Evolutionary conservation across 1,140 invertebrate species (phyloP).

Genomic region (Scaptomyza hsui): DNA sequence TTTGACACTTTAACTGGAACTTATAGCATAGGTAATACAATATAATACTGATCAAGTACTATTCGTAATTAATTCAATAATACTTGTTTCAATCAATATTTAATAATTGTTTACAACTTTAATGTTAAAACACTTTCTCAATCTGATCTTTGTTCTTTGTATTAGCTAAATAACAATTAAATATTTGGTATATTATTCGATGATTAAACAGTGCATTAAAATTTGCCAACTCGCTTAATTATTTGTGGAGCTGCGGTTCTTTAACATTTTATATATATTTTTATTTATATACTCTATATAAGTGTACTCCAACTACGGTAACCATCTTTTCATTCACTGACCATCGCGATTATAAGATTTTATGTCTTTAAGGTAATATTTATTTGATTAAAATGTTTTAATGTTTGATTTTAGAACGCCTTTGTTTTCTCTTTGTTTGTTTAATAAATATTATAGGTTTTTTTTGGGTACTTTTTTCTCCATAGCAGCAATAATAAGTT

Average conservation of each 20-base stretch:
- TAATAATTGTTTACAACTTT: constrained; percentile 31
- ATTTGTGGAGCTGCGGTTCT: constrained; percentile 46
- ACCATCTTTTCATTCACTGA: constrained; percentile 25
- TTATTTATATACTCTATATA: constrained; percentile 51
- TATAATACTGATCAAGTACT: constrained; percentile 55
- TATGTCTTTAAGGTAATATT: constrained; percentile 44
- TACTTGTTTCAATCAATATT: constrained; percentile 16
- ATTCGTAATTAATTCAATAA: constrained; percentile 33
- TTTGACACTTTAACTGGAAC: constrained; percentile 58
- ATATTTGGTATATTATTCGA: constrained; percentile 78
- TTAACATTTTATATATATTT: constrained; percentile 66
- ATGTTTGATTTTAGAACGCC: constrained; percentile 54
- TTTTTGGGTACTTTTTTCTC: constrained; percentile 4
- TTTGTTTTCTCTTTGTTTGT: constrained; percentile 7
- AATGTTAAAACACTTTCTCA: constrained; percentile 42
- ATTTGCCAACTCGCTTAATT: constrained; percentile 68
- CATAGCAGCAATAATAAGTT: constrained; percentile 36
- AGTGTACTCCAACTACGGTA: constrained; percentile 43
- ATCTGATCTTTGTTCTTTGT: constrained; percentile 24
- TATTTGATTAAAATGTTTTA: constrained; percentile 74
- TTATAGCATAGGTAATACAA: constrained; percentile 44
- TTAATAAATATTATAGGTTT: constrained; percentile 6
- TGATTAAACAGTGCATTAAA: constrained; percentile 84
- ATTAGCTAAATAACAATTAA: constrained; percentile 77
- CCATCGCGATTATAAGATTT: constrained; percentile 44